Evolutionary conservation across 2,113 vertebrate species (phyloP), one percentile per base, ranked within the genome.

Genomic region (Holacanthus passer): DNA sequence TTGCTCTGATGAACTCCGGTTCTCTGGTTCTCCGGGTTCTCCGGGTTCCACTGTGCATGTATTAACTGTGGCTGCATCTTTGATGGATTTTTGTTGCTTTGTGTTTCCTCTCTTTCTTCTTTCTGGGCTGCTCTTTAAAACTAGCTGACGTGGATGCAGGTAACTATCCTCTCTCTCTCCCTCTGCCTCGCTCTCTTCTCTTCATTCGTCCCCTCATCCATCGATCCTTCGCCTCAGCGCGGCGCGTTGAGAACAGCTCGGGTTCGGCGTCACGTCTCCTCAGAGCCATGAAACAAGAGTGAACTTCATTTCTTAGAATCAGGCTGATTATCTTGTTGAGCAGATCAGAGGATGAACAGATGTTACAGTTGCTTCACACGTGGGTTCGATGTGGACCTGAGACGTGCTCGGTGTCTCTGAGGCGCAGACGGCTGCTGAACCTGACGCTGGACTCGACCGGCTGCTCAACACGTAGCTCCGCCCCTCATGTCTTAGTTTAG

Each of bases 101-200:
- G 19, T 96, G 94, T 94, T 96, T 95, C 95, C 65, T 84, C 65
- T 90, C 71, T 81, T 59, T 79, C 80, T 80, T 75, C 85, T 88
- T 89, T 89, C 79, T 83, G 72, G 89, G 82, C 92, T 90, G 85
- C 78, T 79, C 81, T 87, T 87, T 71, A 90, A 85, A 81, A 71
- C 96, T 96, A 99, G 97, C 98, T 96, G 98, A 99, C 96, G 97
- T 98, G 97, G 98, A 99, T 78, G 98, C 98, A 99, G 98, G 98
- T 99, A 99, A 99, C 95, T 95, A 96, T 96, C 77, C 82, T 83
- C 93, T 73, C 19, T 67, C 67, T 74, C 52, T 60, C 6, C 11
- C 12, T 67, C 60, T 32, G 0, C 37, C 14, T 71, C 24, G 5
- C 37, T 60, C 67, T 37, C 22, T 47, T 14, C 11, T 41, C 3